A percentile compares a stretch with the other conserved stretches of the same genome.
Evolutionary conservation across 2,113 vertebrate species (phyloP).

Genomic region (Vulpes lagopus): DNA sequence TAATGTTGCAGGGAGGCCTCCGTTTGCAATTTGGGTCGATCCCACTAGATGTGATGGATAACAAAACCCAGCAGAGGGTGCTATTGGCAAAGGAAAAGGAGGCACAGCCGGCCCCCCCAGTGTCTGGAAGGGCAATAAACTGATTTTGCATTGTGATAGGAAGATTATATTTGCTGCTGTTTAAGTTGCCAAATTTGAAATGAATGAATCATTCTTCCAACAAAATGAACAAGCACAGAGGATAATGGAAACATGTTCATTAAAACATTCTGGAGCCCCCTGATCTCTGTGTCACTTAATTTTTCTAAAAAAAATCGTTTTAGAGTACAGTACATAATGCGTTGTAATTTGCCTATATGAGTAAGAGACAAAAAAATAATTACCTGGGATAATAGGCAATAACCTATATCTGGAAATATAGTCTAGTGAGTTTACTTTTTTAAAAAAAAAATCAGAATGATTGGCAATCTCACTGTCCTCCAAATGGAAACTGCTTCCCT

Average conservation of each 20-base stretch:
- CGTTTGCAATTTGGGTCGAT: conserved; percentile 54
- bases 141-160: conserved; percentile 62
- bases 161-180: conserved; percentile 76
- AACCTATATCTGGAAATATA: conserved; percentile 68
- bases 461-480: conserved; percentile 75
- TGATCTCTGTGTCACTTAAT: conserved; percentile 73
- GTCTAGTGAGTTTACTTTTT: conserved; percentile 64
- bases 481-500: conserved; percentile 74
- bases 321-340: conserved; percentile 57
- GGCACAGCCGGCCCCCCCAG: not conserved
- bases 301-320: conserved; percentile 57
- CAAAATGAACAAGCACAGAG: conserved; percentile 77
- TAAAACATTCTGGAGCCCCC: conserved; percentile 72
- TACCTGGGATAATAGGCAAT: conserved; percentile 74
- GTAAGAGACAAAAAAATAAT: conserved; percentile 67
- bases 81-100: conserved; percentile 78
- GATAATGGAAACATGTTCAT: conserved; percentile 80
- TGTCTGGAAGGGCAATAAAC: conserved; percentile 58
- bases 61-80: conserved; percentile 83
- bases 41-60: not conserved
- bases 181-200: conserved; percentile 79
- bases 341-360: conserved; percentile 69
- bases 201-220: conserved; percentile 78
- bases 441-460: conserved; percentile 66
- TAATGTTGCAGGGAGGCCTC: conserved; percentile 41